phyloP scores from a whole-genome alignment of 1,140 invertebrate species.

The Harlomillsia oculata region DNA sequence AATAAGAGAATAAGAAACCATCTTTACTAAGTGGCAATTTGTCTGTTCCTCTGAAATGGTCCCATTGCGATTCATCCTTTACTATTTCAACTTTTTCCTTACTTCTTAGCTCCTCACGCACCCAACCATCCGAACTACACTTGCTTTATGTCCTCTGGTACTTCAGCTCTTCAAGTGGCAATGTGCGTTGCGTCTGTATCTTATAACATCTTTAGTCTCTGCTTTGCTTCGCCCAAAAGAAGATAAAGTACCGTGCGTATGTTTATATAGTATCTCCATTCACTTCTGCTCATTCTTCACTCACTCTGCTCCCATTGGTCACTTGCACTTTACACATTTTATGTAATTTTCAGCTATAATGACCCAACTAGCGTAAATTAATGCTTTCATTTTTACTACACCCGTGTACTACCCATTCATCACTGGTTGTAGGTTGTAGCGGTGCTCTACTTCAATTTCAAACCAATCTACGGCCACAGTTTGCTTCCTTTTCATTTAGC shows the following conservation, averaged over 20 bases:
- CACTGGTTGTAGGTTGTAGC: too few relatives aligned
- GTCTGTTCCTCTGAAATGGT: slow-evolving; percentile 24
- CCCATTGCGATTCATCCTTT: slow-evolving; percentile 27
- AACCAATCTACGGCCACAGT: too few relatives aligned
- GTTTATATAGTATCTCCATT: neutral
- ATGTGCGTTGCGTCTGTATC: too few relatives aligned
- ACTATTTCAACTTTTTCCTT: slow-evolving; percentile 13
- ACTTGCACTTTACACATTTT: too few relatives aligned
- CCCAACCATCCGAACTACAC: neutral
- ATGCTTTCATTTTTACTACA: too few relatives aligned
- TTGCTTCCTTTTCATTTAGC: too few relatives aligned
- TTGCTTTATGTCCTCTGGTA: neutral
- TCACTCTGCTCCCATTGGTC: neutral
- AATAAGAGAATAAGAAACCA: slow-evolving; percentile 26
- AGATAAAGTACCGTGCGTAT: too few relatives aligned
- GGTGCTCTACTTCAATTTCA: too few relatives aligned
- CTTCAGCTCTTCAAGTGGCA: too few relatives aligned
- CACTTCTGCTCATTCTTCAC: neutral
- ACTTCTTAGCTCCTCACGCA: neutral
- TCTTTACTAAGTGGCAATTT: slow-evolving; percentile 31
- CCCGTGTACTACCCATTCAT: too few relatives aligned
- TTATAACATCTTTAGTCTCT: neutral
- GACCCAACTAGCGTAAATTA: too few relatives aligned
- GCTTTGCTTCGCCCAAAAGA: neutral
- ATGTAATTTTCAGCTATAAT: too few relatives aligned